Conservation (phyloP, 2,797 vertebrate genomes). For the Cuniculus paca region DNA sequence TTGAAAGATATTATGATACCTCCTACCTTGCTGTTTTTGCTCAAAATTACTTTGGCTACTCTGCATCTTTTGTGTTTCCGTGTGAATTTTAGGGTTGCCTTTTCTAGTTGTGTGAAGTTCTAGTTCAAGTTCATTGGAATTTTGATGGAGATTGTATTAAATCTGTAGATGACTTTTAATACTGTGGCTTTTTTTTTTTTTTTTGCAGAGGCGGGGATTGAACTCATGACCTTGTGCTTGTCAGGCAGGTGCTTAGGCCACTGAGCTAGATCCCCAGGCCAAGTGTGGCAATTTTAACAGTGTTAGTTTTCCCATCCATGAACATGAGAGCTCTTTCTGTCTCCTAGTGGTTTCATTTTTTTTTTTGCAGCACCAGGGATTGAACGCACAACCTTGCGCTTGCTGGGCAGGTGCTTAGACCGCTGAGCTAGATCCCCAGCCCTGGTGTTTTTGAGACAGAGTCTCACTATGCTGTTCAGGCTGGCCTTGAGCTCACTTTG, state of each 20-base stretch:
- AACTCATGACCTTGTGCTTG: too few species aligned
- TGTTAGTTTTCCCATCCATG: neutral
- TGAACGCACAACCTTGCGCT: too few species aligned
- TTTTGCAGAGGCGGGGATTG: too few species aligned
- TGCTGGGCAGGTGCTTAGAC: too few species aligned
- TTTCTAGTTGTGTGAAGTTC: neutral
- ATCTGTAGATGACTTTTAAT: neutral
- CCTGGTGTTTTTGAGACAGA: too few species aligned
- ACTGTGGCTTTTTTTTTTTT: too few species aligned
- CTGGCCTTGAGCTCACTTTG: too few species aligned
- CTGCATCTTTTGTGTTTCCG: neutral
- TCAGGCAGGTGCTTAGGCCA: too few species aligned
- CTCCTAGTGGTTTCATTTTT: neutral
- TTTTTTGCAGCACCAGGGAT: too few species aligned
- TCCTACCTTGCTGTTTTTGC: neutral
- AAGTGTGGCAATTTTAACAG: neutral
- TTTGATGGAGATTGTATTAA: neutral
- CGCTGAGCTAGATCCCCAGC: too few species aligned
- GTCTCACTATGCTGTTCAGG: too few species aligned
- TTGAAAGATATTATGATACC: neutral
- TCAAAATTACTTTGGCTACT: neutral
- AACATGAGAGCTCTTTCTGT: neutral
- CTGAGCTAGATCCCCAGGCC: too few species aligned
- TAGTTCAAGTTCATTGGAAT: neutral
- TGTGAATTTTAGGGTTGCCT: neutral